Base-by-base conservation (phyloP, 1,140 invertebrate species). In the Drosophila asahinai region DNA sequence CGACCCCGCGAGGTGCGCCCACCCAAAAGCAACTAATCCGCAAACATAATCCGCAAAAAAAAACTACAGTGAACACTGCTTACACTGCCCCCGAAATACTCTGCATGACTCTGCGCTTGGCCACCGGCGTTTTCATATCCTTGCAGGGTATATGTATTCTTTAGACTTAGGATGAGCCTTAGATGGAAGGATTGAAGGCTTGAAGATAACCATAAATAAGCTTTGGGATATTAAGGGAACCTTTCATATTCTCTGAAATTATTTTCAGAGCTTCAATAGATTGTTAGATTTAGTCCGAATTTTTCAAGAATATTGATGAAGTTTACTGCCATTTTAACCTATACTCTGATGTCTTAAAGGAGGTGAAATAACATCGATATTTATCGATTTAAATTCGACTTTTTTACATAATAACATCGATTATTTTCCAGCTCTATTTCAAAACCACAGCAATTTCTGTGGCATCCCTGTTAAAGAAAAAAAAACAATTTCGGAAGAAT, bases 1-100 rank as follows among this genome's bases (percentile, higher is more conserved):
- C 66, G 77, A 83, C 62, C 64, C 81, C 62, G 86, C 78, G 81
- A 89, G 84, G 84, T 87, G 81, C 62, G 86, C 81, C 78, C 63
- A 75, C 71, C 47, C 61, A 59, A 59, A 86, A 52, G 70, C 74
- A 49, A 64, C 62, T 68, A 86, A 65, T 36, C 7, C 19, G 55
- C n/a, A 55, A 49, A 33, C 25, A 55, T 59, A 79, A 38, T 47
- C 22, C 22, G 22, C 36, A 48, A 25, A 62, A 12, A 30, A 27
- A 25, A 30, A 27, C 22, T n/a, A 64, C 61, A 65, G 66, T 54
- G 47, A 68, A 68, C 30, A 27, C 30, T 33, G 70, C 70, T 30
- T 73, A 71, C 45, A 52, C 67, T 64, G 63, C 55, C 59, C 59
- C 71, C 5, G 36, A 48, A 25, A 57, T 75, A 42, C 36, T 66